Evolutionary conservation across 2,888 invertebrate genomes (phyloP).

Genomic region (Nemurella pictetii): DNA sequence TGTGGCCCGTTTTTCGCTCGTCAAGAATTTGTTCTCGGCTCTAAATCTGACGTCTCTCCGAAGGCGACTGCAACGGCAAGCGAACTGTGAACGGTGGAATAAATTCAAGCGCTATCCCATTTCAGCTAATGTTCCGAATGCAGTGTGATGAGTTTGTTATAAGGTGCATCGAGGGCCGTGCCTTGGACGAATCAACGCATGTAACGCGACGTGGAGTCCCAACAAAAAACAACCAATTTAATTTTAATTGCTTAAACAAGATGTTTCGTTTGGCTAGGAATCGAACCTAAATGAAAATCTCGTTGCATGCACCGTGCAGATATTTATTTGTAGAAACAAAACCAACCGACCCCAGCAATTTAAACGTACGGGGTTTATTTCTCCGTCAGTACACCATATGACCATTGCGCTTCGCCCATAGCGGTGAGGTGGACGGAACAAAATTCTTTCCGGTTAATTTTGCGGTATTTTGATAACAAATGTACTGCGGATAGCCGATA

Average conservation of each 20-base stretch:
- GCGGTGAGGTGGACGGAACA: neutral
- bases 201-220: neutral
- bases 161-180: neutral
- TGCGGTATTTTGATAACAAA: neutral
- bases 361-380: no score
- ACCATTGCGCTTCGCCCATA: neutral
- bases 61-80: neutral
- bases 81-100: neutral
- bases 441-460: neutral
- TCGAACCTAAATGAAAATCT: no score
- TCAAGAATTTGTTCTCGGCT: neutral
- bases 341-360: no score
- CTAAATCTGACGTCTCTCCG: neutral
- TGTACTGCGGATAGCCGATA: neutral
- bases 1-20: neutral
- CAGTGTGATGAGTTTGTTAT: neutral
- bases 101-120: neutral
- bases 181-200: neutral
- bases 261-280: neutral
- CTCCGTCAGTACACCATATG: no score
- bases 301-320: no score
- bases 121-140: neutral
- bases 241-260: neutral
- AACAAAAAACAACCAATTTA: neutral
- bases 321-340: no score